These are phyloP conservation scores for Melanchra persicariae DNA, from an alignment of 2,888 invertebrate species.

Conservation along the genomic window DNA sequence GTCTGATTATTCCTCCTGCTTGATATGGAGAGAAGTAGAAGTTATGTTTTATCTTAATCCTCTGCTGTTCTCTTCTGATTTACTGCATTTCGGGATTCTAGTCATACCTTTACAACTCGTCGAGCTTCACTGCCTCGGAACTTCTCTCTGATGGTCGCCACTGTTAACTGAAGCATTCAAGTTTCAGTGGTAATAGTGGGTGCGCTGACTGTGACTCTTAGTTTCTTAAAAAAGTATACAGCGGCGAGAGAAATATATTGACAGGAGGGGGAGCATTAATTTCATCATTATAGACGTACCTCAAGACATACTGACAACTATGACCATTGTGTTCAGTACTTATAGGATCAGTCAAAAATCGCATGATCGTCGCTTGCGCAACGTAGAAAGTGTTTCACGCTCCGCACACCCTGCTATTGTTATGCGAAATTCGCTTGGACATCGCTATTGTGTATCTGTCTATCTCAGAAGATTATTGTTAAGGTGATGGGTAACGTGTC, in stretches of 20 bases:
- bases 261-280: neutral
- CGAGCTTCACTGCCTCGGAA: neutral
- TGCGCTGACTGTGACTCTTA: neutral
- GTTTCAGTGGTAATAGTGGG: too few species aligned
- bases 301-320: constrained; percentile 1
- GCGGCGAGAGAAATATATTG: neutral
- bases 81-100: neutral
- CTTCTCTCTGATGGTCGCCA: too few species aligned
- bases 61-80: neutral
- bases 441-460: constrained; percentile 63
- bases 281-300: neutral
- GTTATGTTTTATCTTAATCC: neutral
- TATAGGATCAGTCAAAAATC: constrained; percentile 58
- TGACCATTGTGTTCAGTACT: constrained; percentile 35
- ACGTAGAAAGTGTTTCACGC: constrained; percentile 77
- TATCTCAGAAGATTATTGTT: constrained; percentile 39
- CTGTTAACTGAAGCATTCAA: neutral
- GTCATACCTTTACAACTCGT: too few species aligned
- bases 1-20: neutral
- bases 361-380: constrained; percentile 70
- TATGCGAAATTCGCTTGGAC: constrained; percentile 71
- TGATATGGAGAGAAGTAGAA: neutral
- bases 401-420: constrained; percentile 74
- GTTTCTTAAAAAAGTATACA: neutral
- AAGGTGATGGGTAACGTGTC: neutral